These are phyloP conservation scores for Pollenia angustigena DNA, from an alignment of 2,888 invertebrate genomes.

Conservation along the genomic window DNA sequence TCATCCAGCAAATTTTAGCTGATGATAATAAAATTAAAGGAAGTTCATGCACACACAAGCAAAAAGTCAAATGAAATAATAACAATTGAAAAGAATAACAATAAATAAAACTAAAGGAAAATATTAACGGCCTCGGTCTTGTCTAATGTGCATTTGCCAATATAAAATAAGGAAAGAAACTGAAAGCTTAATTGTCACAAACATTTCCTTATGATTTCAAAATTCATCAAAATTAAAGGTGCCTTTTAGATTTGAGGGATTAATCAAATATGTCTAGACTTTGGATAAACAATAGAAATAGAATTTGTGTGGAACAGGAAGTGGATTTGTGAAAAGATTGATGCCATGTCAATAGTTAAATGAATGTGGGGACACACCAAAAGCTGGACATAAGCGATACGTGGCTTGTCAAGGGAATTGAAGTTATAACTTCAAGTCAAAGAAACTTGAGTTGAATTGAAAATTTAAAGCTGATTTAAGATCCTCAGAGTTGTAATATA, in stretches of 20 bases:
- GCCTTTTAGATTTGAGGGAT: conserved; percentile 10
- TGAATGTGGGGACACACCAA: not conserved
- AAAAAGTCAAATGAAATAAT: conserved; percentile 46
- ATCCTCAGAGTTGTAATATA: too few relatives aligned
- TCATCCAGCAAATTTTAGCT: conserved; percentile 46
- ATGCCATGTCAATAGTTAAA: not conserved
- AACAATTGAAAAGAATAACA: conserved; percentile 35
- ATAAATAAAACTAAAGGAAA: conserved; percentile 6
- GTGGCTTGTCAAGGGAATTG: not conserved
- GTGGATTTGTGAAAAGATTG: conserved; percentile 10
- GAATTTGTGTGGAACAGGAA: conserved; percentile 22
- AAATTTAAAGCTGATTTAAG: not conserved
- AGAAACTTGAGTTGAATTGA: too few relatives aligned
- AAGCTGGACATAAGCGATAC: conserved; percentile 2
- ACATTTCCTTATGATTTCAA: conserved; percentile 26
- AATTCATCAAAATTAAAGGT: conserved; percentile 30
- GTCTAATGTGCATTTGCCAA: conserved; percentile 7
- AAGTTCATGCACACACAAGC: conserved; percentile 1
- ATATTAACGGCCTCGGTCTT: not conserved
- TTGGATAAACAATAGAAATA: conserved; percentile 27
- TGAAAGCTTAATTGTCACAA: conserved; percentile 36
- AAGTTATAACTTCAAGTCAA: not conserved
- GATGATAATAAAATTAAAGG: conserved; percentile 56
- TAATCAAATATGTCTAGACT: conserved; percentile 55
- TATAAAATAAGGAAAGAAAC: conserved; percentile 13